Percentiles rank a stretch among this genome's conserved stretches.
phyloP scores from a whole-genome alignment of 2,888 invertebrate species.

The Andrena camellia region DNA sequence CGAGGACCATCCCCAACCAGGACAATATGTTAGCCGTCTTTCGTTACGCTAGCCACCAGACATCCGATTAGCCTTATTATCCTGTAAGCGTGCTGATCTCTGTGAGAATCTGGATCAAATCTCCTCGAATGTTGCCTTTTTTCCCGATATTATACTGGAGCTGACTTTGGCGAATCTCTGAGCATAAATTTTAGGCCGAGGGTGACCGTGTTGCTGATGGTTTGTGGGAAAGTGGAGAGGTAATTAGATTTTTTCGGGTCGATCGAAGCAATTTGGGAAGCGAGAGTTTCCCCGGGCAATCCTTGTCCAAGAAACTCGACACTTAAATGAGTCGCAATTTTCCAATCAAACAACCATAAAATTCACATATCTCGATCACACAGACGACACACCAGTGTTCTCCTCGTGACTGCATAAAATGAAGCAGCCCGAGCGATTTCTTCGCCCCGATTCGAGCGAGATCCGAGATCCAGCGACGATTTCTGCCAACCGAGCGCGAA shows the following conservation, averaged over 20 bases:
- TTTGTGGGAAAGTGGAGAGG: too few species aligned
- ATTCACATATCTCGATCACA: too few species aligned
- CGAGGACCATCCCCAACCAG: conserved; percentile 65
- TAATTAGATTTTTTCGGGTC: too few species aligned
- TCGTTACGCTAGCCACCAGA: conserved; percentile 74
- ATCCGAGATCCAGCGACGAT: conserved; percentile 1
- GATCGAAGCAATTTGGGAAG: too few species aligned
- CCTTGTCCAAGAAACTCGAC: too few species aligned
- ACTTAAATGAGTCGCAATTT: too few species aligned
- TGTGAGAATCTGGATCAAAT: conserved; percentile 51
- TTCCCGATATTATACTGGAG: not conserved
- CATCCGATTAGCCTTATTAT: conserved; percentile 74
- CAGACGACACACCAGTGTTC: too few species aligned
- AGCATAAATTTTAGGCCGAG: too few species aligned
- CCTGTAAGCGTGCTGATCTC: conserved; percentile 61
- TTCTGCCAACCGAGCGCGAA: conserved; percentile 1
- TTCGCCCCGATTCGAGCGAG: not conserved
- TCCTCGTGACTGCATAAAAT: too few species aligned
- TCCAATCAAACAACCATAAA: too few species aligned
- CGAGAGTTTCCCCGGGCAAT: too few species aligned
- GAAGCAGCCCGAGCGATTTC: not conserved
- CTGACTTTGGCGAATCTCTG: not conserved
- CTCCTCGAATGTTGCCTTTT: not conserved
- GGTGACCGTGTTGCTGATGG: too few species aligned
- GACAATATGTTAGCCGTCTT: conserved; percentile 80